These are phyloP conservation scores for Hipposideros armiger DNA, from an alignment of 2,113 vertebrate species.

Conservation along the genomic window DNA sequence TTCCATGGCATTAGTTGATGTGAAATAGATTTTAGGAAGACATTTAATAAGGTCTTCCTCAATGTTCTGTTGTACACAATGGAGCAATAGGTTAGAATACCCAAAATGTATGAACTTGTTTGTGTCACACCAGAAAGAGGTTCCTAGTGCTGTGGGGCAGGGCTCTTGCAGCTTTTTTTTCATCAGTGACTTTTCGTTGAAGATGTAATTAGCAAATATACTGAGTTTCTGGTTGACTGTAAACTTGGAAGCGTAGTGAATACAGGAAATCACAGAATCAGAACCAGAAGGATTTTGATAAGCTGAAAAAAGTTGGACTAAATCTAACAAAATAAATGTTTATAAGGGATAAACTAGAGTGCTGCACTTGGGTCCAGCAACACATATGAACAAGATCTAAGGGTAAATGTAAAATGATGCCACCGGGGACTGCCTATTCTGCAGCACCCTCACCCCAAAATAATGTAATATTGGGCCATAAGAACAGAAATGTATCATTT, in stretches of 20 bases:
- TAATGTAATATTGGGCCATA: neutral
- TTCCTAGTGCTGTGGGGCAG: neutral
- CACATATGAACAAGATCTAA: neutral
- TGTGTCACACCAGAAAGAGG: neutral
- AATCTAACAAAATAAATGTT: neutral
- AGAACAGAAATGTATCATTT: neutral
- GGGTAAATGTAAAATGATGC: neutral
- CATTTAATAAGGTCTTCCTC: neutral
- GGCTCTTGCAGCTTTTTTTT: neutral
- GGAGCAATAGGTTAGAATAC: neutral
- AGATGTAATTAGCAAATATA: neutral
- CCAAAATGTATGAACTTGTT: neutral
- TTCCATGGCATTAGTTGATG: neutral
- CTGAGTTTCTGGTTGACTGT: neutral
- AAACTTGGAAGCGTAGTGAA: neutral
- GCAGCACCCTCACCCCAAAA: neutral
- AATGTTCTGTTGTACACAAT: neutral
- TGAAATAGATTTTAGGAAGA: neutral
- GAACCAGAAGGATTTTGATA: neutral
- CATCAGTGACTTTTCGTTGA: neutral
- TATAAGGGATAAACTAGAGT: neutral
- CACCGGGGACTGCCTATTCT: neutral
- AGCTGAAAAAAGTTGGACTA: neutral
- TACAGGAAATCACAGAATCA: neutral
- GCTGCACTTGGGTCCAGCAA: neutral